Evolutionary conservation across 1,140 invertebrate genomes (phyloP).

Genomic region (Arctopsyche grandis): DNA sequence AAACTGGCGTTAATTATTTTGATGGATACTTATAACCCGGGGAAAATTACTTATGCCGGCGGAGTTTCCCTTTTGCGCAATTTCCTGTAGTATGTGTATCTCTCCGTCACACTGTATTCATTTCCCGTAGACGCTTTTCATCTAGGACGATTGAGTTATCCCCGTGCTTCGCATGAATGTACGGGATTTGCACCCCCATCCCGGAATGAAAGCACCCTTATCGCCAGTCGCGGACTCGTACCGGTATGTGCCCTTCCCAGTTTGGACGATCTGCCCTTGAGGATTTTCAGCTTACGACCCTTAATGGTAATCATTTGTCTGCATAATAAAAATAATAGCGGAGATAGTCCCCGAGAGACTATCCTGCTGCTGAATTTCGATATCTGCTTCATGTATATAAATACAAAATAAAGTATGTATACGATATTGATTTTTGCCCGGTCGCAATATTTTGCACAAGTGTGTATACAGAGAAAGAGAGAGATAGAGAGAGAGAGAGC

Average conservation of each 20-base stretch:
- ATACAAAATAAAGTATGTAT: too few relatives aligned
- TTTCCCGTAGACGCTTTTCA: slow-evolving; percentile 5
- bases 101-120: not conserved
- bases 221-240: not conserved
- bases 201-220: not conserved
- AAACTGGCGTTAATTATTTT: slow-evolving; percentile 35
- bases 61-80: slow-evolving; percentile 22
- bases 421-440: too few relatives aligned
- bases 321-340: not conserved
- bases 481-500: too few relatives aligned
- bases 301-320: slow-evolving; percentile 24
- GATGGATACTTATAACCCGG: slow-evolving; percentile 32
- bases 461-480: too few relatives aligned
- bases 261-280: not conserved
- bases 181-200: not conserved
- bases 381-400: too few relatives aligned
- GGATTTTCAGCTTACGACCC: not conserved
- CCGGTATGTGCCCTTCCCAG: not conserved
- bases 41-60: slow-evolving; percentile 12
- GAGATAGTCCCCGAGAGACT: not conserved
- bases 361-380: not conserved
- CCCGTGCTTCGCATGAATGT: not conserved
- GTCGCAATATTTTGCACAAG: too few relatives aligned
- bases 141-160: not conserved
- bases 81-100: slow-evolving; percentile 22